Percentiles rank a stretch among this genome's conserved stretches.
These are phyloP conservation scores for Siniperca scherzeri DNA, from an alignment of 2,797 vertebrate genomes.

Conservation along the genomic window DNA sequence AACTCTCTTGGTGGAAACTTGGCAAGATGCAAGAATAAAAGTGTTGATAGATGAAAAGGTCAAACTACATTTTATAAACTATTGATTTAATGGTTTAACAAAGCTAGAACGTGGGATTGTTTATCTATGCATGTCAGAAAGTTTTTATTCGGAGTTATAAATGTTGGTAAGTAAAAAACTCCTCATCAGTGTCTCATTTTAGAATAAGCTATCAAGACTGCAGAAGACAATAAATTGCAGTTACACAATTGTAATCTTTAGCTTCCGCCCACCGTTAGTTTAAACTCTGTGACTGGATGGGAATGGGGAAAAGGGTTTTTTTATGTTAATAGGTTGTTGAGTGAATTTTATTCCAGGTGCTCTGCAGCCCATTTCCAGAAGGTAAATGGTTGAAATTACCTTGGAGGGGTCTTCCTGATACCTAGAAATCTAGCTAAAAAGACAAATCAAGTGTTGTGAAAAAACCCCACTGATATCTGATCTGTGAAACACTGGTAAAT, in stretches of 20 bases:
- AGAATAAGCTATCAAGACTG: slow-evolving; percentile 13
- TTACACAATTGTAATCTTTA: no score
- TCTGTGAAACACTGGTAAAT: background rate
- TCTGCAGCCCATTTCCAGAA: background rate
- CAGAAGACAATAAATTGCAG: background rate
- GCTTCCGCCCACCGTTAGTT: no score
- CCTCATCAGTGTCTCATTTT: slow-evolving; percentile 2
- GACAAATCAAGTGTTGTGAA: no score
- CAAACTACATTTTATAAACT: slow-evolving; percentile 38
- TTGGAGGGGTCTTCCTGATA: background rate
- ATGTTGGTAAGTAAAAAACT: slow-evolving; percentile 25
- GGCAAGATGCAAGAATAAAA: slow-evolving; percentile 36
- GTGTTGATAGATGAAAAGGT: slow-evolving; percentile 48
- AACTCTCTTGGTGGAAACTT: slow-evolving; percentile 57
- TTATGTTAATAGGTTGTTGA: background rate
- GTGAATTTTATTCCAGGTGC: background rate
- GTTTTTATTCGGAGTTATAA: slow-evolving; percentile 38
- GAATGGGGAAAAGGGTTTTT: background rate
- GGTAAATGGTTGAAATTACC: background rate
- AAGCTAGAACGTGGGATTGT: slow-evolving; percentile 38
- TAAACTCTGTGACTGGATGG: no score
- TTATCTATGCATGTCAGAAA: slow-evolving; percentile 43
- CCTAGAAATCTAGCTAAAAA: no score
- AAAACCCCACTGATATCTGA: background rate
- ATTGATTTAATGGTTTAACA: slow-evolving; percentile 42